phyloP scores from a whole-genome alignment of 2,113 vertebrate genomes.

The Macaca mulatta region DNA sequence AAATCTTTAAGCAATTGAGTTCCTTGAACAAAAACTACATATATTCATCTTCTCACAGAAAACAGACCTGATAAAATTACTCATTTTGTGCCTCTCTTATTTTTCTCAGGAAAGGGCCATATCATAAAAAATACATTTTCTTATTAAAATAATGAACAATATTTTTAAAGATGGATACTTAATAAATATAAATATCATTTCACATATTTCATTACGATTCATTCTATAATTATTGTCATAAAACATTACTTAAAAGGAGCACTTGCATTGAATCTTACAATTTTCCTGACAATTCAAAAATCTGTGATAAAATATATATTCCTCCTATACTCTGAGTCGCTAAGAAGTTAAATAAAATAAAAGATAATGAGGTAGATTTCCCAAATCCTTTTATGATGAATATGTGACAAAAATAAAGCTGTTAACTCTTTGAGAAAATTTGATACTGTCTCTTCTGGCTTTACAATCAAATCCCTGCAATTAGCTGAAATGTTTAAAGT shows the following conservation, averaged over 20 bases:
- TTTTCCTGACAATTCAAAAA: not conserved
- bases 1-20: conserved; percentile 54
- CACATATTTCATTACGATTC: not conserved
- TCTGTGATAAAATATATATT: not conserved
- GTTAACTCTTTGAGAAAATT: not conserved
- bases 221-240: not conserved
- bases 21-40: conserved; percentile 7
- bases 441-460: not conserved
- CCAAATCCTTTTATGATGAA: conserved; percentile 24
- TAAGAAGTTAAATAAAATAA: conserved; percentile 9
- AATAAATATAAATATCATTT: not conserved
- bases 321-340: not conserved
- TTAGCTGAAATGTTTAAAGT: not conserved
- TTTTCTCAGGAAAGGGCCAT: not conserved
- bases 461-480: not conserved
- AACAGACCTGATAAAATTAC: not conserved
- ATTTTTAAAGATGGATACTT: not conserved
- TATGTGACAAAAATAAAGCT: conserved; percentile 35
- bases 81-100: not conserved
- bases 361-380: not conserved
- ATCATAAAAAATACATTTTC: not conserved
- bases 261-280: not conserved
- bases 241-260: not conserved
- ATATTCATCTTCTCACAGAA: conserved; percentile 45
- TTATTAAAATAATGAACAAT: not conserved